Percentiles rank a stretch among this genome's conserved stretches.
These are phyloP conservation scores for Microplitis manilae DNA, from an alignment of 2,888 invertebrate genomes.

Conservation along the genomic window DNA sequence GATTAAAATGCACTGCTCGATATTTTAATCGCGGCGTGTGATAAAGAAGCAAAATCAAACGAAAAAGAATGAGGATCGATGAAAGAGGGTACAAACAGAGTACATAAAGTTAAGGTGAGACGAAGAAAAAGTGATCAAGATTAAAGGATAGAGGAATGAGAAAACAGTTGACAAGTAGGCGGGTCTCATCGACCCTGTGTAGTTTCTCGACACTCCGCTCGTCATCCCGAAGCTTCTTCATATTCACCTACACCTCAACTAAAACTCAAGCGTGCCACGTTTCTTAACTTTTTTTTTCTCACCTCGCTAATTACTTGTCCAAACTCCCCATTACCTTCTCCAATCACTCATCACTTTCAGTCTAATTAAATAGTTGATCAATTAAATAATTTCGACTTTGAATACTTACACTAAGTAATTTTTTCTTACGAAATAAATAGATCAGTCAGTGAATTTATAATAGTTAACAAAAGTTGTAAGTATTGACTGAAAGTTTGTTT, in stretches of 20 bases:
- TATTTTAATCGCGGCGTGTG: constrained; percentile 44
- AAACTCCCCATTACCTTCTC: neutral
- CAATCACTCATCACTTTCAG: neutral
- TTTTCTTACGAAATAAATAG: neutral
- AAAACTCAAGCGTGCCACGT: neutral
- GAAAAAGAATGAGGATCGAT: constrained; percentile 35
- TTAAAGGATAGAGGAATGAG: constrained; percentile 16
- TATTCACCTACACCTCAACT: neutral
- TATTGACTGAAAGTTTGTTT: constrained; percentile 8
- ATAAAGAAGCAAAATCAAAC: constrained; percentile 54
- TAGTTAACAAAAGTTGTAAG: constrained; percentile 9
- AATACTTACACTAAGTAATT: neutral
- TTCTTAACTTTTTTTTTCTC: neutral
- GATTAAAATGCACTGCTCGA: constrained; percentile 40
- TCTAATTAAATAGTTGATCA: neutral
- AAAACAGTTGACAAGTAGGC: constrained; percentile 40
- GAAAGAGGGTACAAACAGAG: neutral
- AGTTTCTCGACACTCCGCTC: constrained; percentile 47
- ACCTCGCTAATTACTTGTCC: neutral
- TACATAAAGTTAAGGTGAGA: constrained; percentile 1
- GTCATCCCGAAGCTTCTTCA: constrained; percentile 1
- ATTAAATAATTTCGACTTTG: too few relatives aligned
- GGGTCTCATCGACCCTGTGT: constrained; percentile 55
- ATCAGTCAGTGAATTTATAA: neutral
- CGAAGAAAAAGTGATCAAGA: neutral